A percentile compares a stretch with the other conserved stretches of the same genome.
These are phyloP conservation scores for Oxytorus armatus DNA, from an alignment of 2,888 invertebrate genomes.

Conservation along the genomic window DNA sequence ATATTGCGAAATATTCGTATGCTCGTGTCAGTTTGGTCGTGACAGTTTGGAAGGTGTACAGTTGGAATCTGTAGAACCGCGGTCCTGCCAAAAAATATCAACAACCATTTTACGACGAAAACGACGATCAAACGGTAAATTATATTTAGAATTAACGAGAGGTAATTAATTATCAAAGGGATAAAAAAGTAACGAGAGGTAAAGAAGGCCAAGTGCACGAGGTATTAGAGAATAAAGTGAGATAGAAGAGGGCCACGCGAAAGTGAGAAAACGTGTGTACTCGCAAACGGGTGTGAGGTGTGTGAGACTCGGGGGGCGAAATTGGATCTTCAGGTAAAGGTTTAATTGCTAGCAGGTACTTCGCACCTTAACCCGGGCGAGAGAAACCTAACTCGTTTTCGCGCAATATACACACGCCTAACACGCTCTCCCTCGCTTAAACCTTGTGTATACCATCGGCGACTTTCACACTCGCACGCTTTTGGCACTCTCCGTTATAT, in stretches of 20 bases:
- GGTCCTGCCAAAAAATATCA: too few relatives aligned
- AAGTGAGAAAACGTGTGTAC: slow-evolving; percentile 22
- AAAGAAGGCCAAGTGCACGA: slow-evolving; percentile 19
- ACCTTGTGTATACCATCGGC: neutral
- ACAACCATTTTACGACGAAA: neutral
- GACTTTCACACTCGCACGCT: neutral
- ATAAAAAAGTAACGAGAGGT: slow-evolving; percentile 1
- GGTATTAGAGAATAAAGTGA: slow-evolving; percentile 30
- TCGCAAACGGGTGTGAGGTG: slow-evolving; percentile 37
- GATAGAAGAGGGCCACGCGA: slow-evolving; percentile 19
- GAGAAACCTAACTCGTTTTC: slow-evolving; percentile 67
- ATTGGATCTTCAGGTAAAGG: slow-evolving; percentile 74
- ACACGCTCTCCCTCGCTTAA: slow-evolving; percentile 18
- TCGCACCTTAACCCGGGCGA: slow-evolving; percentile 60
- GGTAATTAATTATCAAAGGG: slow-evolving; percentile 10
- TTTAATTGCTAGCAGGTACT: slow-evolving; percentile 73
- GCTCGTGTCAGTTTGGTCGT: too few relatives aligned
- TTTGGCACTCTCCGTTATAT: slow-evolving; percentile 6
- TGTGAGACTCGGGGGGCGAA: slow-evolving; percentile 62
- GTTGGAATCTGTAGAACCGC: too few relatives aligned
- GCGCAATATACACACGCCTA: slow-evolving; percentile 55
- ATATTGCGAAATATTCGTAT: too few relatives aligned
- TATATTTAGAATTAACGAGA: slow-evolving; percentile 13
- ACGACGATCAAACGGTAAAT: neutral
- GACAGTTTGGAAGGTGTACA: too few relatives aligned